Percentiles rank a stretch among this genome's conserved stretches.
Evolutionary conservation across 2,888 invertebrate species (phyloP).

Genomic region (Dinocampus coccinellae): DNA sequence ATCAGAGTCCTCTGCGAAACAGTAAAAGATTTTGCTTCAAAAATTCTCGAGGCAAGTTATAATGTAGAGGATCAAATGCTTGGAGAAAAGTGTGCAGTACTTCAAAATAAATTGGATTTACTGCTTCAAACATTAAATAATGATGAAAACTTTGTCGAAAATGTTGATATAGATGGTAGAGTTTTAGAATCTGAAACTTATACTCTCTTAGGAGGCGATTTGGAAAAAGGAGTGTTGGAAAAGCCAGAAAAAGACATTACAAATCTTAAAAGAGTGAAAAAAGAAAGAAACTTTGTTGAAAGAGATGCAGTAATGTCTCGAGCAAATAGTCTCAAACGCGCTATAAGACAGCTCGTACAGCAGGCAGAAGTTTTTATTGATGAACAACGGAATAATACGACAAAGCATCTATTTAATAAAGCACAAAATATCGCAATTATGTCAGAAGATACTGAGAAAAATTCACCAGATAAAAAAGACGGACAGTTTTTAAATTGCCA

Average conservation of each 20-base stretch:
- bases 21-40: conserved; percentile 80
- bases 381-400: conserved; percentile 69
- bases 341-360: conserved; percentile 83
- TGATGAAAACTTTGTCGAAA: conserved; percentile 72
- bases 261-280: conserved; percentile 67
- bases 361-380: conserved; percentile 82
- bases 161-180: conserved; percentile 53
- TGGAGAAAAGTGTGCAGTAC: conserved; percentile 77
- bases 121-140: conserved; percentile 80
- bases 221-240: conserved; percentile 70
- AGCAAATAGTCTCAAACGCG: conserved; percentile 87
- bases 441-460: conserved; percentile 44
- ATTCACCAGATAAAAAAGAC: conserved; percentile 36
- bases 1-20: conserved; percentile 80
- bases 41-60: conserved; percentile 74
- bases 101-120: conserved; percentile 82
- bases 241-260: conserved; percentile 73
- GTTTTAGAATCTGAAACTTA: conserved; percentile 48
- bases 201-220: conserved; percentile 51
- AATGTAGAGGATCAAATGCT: conserved; percentile 75
- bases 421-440: conserved; percentile 53
- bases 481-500: conserved; percentile 34
- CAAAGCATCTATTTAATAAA: conserved; percentile 58
- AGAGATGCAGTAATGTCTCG: conserved; percentile 75
- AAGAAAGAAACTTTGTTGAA: conserved; percentile 71